phyloP scores from a whole-genome alignment of 2,113 vertebrate genomes.

The Crotophaga sulcirostris region DNA sequence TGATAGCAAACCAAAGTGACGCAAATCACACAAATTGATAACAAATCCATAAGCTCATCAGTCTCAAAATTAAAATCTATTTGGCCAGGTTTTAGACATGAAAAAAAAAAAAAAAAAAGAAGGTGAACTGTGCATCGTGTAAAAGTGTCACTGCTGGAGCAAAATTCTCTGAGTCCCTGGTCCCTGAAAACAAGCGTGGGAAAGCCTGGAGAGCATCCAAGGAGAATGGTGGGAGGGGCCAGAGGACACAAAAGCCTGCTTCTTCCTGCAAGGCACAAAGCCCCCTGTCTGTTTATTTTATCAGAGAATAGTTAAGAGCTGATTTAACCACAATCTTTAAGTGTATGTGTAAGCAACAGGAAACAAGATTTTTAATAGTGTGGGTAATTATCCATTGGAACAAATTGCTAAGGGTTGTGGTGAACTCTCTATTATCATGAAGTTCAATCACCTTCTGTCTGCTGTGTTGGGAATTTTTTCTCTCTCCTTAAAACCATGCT shows the following conservation, averaged over 20 bases:
- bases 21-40: background rate
- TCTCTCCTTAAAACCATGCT: background rate
- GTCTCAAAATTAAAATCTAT: background rate
- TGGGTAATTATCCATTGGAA: background rate
- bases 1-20: background rate
- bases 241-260: background rate
- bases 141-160: background rate
- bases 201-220: background rate
- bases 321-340: background rate
- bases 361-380: background rate
- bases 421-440: background rate
- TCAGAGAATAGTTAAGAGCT: background rate
- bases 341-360: background rate
- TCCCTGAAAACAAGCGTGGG: rapidly evolving
- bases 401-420: background rate
- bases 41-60: background rate
- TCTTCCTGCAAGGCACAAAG: background rate
- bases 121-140: rapidly evolving
- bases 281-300: background rate
- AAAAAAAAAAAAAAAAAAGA: background rate
- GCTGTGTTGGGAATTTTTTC: background rate
- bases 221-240: background rate
- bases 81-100: background rate
- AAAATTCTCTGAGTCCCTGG: background rate
- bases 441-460: background rate